Percentiles rank a stretch among this genome's conserved stretches.
Conservation (phyloP, 1,140 invertebrate genomes). For the Muscidifurax raptorellus region DNA sequence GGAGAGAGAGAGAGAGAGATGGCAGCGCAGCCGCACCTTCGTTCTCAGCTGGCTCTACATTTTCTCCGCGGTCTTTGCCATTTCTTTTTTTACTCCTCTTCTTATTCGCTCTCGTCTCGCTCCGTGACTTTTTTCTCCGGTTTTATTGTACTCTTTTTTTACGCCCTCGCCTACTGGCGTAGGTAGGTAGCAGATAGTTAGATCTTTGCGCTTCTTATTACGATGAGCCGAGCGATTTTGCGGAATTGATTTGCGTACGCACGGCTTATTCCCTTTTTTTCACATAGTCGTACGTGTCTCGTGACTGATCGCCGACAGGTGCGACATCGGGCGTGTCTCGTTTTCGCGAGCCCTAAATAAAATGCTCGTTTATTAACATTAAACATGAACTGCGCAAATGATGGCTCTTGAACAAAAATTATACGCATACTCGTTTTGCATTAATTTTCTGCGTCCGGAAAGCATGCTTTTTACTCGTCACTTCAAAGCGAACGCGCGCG, state of each 20-base stretch:
- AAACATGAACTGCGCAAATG: neutral
- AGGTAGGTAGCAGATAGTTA: neutral
- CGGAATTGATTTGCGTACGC: conserved; percentile 6
- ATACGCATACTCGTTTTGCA: neutral
- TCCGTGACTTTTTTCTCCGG: neutral
- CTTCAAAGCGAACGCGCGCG: conserved; percentile 27
- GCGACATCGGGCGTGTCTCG: neutral
- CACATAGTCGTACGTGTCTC: too few species aligned
- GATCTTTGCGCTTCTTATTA: conserved; percentile 4
- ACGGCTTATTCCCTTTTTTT: neutral
- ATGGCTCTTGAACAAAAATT: neutral
- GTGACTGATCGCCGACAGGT: neutral
- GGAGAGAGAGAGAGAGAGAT: conserved; percentile 45
- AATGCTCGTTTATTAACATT: neutral
- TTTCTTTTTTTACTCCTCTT: conserved; percentile 26
- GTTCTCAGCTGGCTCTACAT: conserved; percentile 37
- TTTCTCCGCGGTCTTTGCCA: conserved; percentile 16
- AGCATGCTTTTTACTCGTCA: conserved; percentile 1
- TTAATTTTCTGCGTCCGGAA: neutral
- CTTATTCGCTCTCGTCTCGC: conserved; percentile 25
- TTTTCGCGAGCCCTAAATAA: too few species aligned
- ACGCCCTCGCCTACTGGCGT: neutral
- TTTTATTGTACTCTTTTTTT: neutral
- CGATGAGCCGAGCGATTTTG: conserved; percentile 4
- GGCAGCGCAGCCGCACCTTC: conserved; percentile 15